Evolutionary conservation across 2,797 vertebrate species (phyloP), one percentile per base, ranked within the genome.

Genomic region (Podarcis siculus): DNA sequence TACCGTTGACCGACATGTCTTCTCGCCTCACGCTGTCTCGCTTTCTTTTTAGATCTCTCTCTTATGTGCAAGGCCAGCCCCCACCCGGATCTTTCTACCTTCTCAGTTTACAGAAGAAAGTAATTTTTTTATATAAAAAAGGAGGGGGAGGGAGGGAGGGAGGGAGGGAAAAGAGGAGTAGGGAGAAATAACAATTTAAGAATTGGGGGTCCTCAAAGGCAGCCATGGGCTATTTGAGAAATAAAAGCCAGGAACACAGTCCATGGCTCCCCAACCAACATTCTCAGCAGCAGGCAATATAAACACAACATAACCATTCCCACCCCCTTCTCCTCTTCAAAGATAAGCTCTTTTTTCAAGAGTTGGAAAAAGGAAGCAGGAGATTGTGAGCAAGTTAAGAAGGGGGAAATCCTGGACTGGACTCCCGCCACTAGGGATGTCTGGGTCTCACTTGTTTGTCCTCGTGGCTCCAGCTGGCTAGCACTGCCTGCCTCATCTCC

Each of bases 1-100:
- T 98, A 91, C 97, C 97, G 93, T 98, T 97, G 94, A 98, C 97
- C 77, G 99, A 98, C 99, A 99, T 99, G n/a, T n/a, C 85, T 55
- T 96, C 95, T 96, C 12, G 86, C 27, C 67, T 10, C 78, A 21
- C 39, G 2, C 69, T 7, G 19, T 45, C 45, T 27, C 79, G 3
- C 35, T 69, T 69, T 10, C 35, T 69, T n/a, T 10, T 30, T 61
- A 61, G 21, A 23, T 61, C 61, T 23, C 61, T 61, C 35, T 45
- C 32, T 55, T 55, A 42, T 25, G 73, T 4, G 73, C 61, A 61
- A 15, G 2, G 5, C 2, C 12, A 30, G 27, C 42, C 64, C 35
- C 64, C 5, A 55, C 49, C 25, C 79, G 10, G n/a, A 7, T 13
- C 3, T 61, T 66, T 64, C 27, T 67, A 32, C 66, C 45, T 27